Base-by-base conservation (phyloP, 2,113 vertebrate species). In the Aspidoscelis tigris region DNA sequence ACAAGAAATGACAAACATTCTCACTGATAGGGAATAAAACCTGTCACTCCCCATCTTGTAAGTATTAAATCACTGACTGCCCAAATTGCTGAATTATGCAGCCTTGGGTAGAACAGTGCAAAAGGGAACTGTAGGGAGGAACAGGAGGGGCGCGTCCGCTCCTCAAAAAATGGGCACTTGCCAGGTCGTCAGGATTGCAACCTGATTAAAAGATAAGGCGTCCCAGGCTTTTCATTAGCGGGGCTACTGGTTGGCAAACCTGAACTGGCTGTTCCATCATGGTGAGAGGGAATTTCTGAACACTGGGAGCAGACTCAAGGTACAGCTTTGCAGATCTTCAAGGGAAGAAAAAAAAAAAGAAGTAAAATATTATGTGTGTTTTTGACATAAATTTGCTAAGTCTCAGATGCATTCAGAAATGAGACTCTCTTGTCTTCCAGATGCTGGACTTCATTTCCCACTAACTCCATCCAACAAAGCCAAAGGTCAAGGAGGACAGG, bases 41-140 rank as follows among this genome's bases (percentile, higher is more conserved):
- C 81, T 94, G 93, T 93, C 96, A 93, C 89, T 95, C 88, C 90
- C 93, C 92, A 93, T 91, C 89, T 90, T 90, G 89, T 92, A 95
- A 86, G 93, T 92, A 93, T 94, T 96, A 95, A 94, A 95, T 95
- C 93, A 92, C 88, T 91, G 94, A 65, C 94, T 94, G 95, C 93
- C 83, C 92, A 93, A 96, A 95, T 95, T 95, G 94, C 91, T 94
- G 95, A 96, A 96, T 96, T 96, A 95, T 92, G 92, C 73, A 87
- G 88, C 64, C 77, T 83, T 65, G 71, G 70, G 44, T 24, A 53
- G 43, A 78, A 76, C 41, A 79, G 69, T 79, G 68, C 16, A 41
- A 22, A 76, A 80, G 69, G 76, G 10, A 12, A 2, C 0, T 50
- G 71, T 16, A n/a, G 74, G 77, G 61, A 84, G 88, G 87, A 86